phyloP scores from a whole-genome alignment of 2,797 vertebrate genomes.

The Numenius phaeopus region DNA sequence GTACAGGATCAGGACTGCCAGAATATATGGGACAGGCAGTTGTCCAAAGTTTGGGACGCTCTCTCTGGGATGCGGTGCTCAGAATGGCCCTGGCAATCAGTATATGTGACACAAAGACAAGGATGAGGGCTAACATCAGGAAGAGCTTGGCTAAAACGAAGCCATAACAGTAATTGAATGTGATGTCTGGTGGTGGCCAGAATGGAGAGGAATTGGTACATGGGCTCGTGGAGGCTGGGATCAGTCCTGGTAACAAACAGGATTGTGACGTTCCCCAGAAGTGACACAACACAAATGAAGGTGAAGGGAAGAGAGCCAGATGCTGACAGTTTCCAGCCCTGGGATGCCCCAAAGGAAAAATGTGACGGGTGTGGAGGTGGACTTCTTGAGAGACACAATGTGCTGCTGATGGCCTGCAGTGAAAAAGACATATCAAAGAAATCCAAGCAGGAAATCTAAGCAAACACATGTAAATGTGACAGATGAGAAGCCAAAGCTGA shows the following conservation, averaged over 20 bases:
- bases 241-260: constrained; percentile 73
- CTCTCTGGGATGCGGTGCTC: not conserved
- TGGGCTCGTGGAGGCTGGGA: constrained; percentile 76
- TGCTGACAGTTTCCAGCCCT: constrained; percentile 20
- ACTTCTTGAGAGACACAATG: not conserved
- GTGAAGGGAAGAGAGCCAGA: constrained; percentile 50
- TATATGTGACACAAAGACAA: not conserved
- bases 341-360: constrained; percentile 49
- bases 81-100: not conserved
- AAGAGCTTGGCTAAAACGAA: not conserved
- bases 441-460: not conserved
- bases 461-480: not conserved
- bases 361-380: not conserved
- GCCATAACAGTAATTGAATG: not conserved
- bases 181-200: constrained; percentile 66
- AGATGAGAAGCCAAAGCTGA: not conserved
- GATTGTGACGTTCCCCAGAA: constrained; percentile 80
- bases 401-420: not conserved
- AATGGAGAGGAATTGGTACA: constrained; percentile 70
- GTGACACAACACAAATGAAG: constrained; percentile 51
- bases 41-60: not conserved
- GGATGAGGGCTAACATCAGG: not conserved
- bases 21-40: constrained; percentile 4
- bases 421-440: not conserved
- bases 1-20: constrained; percentile 23